Base-by-base conservation (phyloP, 2,888 invertebrate species). In the Dinocampus coccinellae region DNA sequence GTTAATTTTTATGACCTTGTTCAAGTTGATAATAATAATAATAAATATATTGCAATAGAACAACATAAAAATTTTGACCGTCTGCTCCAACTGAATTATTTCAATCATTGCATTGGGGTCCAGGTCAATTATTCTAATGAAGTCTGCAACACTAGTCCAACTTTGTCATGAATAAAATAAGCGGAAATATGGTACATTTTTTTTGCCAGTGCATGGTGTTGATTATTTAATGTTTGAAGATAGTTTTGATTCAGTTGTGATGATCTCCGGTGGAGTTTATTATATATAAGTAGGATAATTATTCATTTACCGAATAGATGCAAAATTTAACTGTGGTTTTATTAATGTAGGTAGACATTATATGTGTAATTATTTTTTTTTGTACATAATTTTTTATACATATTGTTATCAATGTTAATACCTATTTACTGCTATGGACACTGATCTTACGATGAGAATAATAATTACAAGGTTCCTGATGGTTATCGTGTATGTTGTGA, bases 1-100 rank as follows among this genome's bases (percentile, higher is more conserved):
- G 36, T 34, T 26, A 42, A 53, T 58, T 34, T 22, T 65, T 66
- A 53, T 57, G 66, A 73, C 72, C 75, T 77, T 75, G 72, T 22
- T 57, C 62, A 69, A 77, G 74, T 74, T 76, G 72, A 42, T 24
- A 33, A 6, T 42, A 33, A 47, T 33, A n/a, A 47, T 13, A 26
- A 22, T 33, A 20, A 60, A 34, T 10, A 60, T 34, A 34, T 33
- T 7, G 9, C 10, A 10, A n/a, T 20, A 11, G 34, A 2, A 3
- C 9, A 16, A 20, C 33, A 34, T 16, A n/a, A 60, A 60, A n/a
- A 60, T 20, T 11, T 10, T 9, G 34, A 16, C 20, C 36, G 60
- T n/a, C n/a, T 58, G 58, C 16, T 58, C 3, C 47, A n/a, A 36
- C 33, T 36, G 34, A 60, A 34, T 60, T 34, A 34, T 60, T 34